Conservation (phyloP, 2,797 vertebrate species). For the Takifugu rubripes region DNA sequence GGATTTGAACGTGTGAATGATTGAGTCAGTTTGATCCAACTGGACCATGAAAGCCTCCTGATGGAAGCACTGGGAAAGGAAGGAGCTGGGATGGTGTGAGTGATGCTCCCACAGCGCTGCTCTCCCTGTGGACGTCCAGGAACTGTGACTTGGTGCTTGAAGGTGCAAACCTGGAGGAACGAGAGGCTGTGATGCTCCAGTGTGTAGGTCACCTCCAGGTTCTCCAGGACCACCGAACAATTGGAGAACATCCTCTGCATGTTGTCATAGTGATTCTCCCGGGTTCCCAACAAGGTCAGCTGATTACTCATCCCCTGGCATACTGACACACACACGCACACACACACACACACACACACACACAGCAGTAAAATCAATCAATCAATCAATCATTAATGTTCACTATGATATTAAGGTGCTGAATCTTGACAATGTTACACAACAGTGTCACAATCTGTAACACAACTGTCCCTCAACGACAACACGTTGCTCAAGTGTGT, state of each 20-base stretch:
- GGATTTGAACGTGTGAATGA: no score
- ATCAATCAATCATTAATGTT: no score
- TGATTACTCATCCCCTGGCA: constrained; percentile 89
- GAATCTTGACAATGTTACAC: no score
- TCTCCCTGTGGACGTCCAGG: neutral
- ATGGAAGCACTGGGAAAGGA: no score
- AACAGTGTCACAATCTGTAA: no score
- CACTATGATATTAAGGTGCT: no score
- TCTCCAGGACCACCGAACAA: constrained; percentile 89
- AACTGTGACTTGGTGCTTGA: neutral
- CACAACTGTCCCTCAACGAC: no score
- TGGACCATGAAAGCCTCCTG: no score
- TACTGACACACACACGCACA: constrained; percentile 65
- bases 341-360: neutral
- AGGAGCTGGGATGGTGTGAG: neutral
- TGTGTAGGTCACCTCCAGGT: constrained; percentile 89
- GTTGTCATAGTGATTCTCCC: constrained; percentile 83
- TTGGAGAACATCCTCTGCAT: constrained; percentile 85
- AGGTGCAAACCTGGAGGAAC: constrained; percentile 81
- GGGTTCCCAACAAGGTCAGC: constrained; percentile 77
- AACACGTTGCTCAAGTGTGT: no score
- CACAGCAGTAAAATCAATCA: no score
- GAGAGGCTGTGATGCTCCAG: constrained; percentile 80
- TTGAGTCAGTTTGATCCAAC: no score
- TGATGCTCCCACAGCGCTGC: neutral